Base-by-base conservation (phyloP, 2,888 invertebrate species). In the Drosophila trichaetosa region DNA sequence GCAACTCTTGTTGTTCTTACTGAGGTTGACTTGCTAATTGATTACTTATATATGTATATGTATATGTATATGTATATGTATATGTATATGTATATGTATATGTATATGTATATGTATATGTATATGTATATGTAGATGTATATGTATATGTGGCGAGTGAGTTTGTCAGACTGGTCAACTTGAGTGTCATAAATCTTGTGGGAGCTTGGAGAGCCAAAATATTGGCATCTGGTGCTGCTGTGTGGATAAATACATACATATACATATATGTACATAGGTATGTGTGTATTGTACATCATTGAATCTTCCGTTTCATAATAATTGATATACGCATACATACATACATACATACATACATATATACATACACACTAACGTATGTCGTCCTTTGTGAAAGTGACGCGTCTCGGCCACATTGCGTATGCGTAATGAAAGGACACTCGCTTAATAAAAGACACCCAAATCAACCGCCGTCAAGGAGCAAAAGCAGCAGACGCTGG, bases 241-340 rank as follows among this genome's bases (percentile, higher is more conserved):
- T 38, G 36, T 56, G 36, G 27, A 38, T 38, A 21, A 46, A 46
- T 16, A 46, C 2, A 13, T 21, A 46, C 13, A 21, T 21, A 21
- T 4, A 42, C 13, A 7, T 21, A 21, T 4, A 7, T 21, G 10
- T 21, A 21, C 13, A 13, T 21, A 7, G 4, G 2, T 8, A 46
- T 46, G 10, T 16, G 46, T 16, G 46, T 16, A 46, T 46, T 46
- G 56, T 16, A 67, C 38, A 48, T 89, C 88, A 90, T 90, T 90
- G 82, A 88, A 90, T 88, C 90, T 90, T 89, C 88, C 85, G 89
- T 90, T 90, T 87, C 82, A 90, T 90, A 90, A 85, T 81, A 89
- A 76, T 85, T 83, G 82, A 68, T 82, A 80, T 74, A 84, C 69
- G 74, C 69, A 24, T 21, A 42, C 29, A 49, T n/a, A n/a, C 21